Conservation (phyloP, 35 echinoderm and acorn worm genomes). For the Chiridota heheva region DNA sequence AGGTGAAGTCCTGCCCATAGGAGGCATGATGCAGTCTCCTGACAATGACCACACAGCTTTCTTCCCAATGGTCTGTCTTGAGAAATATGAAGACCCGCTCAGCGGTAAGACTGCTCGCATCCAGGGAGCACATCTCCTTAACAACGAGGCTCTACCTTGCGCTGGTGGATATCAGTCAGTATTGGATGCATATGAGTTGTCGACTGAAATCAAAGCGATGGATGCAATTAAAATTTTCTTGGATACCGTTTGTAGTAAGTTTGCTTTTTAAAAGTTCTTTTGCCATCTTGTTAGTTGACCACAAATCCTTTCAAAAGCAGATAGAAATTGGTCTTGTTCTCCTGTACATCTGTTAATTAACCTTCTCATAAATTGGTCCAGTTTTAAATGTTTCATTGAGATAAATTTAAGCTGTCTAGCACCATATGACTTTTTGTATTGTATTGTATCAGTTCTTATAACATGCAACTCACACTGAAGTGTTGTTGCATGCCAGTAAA, state of each 20-base stretch:
- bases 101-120: constrained; percentile 69
- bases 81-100: constrained; percentile 76
- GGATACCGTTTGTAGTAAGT: constrained; percentile 68
- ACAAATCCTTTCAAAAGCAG: too few species aligned
- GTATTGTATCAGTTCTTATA: too few species aligned
- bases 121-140: constrained; percentile 60
- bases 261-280: background rate
- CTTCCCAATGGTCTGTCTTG: constrained; percentile 70
- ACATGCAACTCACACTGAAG: too few species aligned
- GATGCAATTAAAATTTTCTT: constrained; percentile 73
- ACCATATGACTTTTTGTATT: too few species aligned
- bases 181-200: constrained; percentile 72
- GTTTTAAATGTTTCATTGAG: too few species aligned
- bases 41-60: constrained; percentile 65
- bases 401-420: too few species aligned
- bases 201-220: constrained; percentile 57
- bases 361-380: too few species aligned
- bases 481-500: too few species aligned
- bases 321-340: too few species aligned
- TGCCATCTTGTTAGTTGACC: too few species aligned
- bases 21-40: constrained; percentile 66
- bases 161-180: constrained; percentile 79
- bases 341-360: too few species aligned
- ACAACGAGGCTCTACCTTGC: constrained; percentile 70
- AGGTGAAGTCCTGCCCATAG: constrained; percentile 94